Evolutionary conservation across 2,113 vertebrate species (phyloP), one percentile per base, ranked within the genome.

Genomic region (Vimba vimba): DNA sequence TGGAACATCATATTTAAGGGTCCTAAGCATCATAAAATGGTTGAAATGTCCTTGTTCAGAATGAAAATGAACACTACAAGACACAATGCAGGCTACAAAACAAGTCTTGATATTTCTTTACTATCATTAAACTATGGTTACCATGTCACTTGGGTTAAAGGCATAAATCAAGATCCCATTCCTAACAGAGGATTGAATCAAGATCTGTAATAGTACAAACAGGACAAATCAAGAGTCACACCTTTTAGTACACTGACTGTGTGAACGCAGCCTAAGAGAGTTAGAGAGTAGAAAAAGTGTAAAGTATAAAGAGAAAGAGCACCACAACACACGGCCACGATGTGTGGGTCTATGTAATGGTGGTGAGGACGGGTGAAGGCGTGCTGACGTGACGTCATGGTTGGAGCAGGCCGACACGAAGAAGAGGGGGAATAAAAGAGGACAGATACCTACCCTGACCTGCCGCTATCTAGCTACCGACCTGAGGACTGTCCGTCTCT

Each of bases 381-480:
- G 85, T 84, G 82, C 74, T 77, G 86, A 84, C 6, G 50, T 74
- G 79, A 75, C 66, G 30, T 88, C 86, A 78, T 27, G 79, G 86
- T 81, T 86, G 89, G 45, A 87, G 87, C 83, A 83, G 87, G 87
- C 85, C 83, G 69, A 88, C 79, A 85, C 80, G 60, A 19, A 83
- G 87, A 74, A 50, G 73, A 43, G 73, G 89, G 43, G 84, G 75
- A 45, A 83, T 73, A 87, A 94, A 94, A 95, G 95, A 95, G 94
- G 93, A 94, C 92, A 94, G 95, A 95, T 97, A 99, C 98, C 97
- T 99, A 99, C 98, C 95, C 96, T 50, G 95, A 97, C 96, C 96
- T 96, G 96, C 91, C 84, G 95, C 97, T 97, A 96, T 99, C 97
- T 99, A 99, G 97, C 98, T 99, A 96, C 97, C 97, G 96, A 97